A percentile compares a stretch with the other conserved stretches of the same genome.
Evolutionary conservation across 2,113 vertebrate species (phyloP).

Genomic region (Dicrurus megarhynchus): DNA sequence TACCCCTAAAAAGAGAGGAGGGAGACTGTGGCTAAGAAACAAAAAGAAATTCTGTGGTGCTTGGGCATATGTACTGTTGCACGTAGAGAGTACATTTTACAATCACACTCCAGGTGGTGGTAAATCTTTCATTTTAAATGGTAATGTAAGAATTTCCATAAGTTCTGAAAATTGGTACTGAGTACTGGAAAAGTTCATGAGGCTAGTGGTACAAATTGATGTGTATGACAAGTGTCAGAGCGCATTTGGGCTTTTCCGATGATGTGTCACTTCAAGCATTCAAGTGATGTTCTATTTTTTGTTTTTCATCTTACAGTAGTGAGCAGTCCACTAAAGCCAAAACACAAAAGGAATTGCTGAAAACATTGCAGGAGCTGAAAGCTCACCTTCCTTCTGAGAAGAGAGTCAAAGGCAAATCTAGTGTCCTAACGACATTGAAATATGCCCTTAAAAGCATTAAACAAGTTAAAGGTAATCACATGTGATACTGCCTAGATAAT

Average conservation of each 20-base stretch:
- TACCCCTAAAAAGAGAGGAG: neutral
- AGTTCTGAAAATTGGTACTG: neutral
- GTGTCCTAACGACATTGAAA: slow-evolving; percentile 84
- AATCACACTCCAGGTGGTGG: neutral
- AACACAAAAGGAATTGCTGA: slow-evolving; percentile 88
- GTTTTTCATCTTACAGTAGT: slow-evolving; percentile 75
- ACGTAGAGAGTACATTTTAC: neutral
- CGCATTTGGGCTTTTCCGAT: neutral
- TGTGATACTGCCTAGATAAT: neutral
- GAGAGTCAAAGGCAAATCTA: slow-evolving; percentile 85
- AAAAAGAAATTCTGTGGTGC: neutral
- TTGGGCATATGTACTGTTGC: neutral
- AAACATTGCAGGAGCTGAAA: slow-evolving; percentile 88
- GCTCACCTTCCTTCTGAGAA: slow-evolving; percentile 86
- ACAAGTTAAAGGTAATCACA: slow-evolving; percentile 89
- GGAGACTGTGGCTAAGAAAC: neutral
- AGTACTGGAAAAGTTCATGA: neutral
- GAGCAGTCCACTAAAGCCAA: slow-evolving; percentile 90
- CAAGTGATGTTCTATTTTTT: neutral
- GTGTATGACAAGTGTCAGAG: neutral
- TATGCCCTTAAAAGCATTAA: slow-evolving; percentile 91
- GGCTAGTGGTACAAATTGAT: neutral
- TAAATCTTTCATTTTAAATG: neutral
- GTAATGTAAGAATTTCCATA: neutral
- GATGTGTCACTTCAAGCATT: neutral